A percentile compares a stretch with the other conserved stretches of the same genome.
Conservation (phyloP, 2,113 vertebrate genomes). For the Nansenia antarctica region DNA sequence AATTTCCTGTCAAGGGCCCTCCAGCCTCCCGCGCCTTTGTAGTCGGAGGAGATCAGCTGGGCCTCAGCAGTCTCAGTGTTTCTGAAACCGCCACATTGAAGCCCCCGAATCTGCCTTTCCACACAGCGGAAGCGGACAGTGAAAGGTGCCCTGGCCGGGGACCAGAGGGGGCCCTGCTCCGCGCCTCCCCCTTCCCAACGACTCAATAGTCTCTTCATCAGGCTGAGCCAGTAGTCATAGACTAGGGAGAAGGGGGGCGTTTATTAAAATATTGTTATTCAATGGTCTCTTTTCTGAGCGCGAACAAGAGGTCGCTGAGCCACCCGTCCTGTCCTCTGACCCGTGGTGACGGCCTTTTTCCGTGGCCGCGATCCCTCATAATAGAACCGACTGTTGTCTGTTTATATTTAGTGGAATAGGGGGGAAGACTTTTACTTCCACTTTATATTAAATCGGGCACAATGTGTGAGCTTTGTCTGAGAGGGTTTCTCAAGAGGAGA, state of each 20-base stretch:
- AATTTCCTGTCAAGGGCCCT: slow-evolving; percentile 86
- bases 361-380: slow-evolving; percentile 80
- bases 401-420: slow-evolving; percentile 85
- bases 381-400: slow-evolving; percentile 88
- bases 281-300: slow-evolving; percentile 90
- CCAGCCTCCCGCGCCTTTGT: slow-evolving; percentile 83
- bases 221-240: slow-evolving; percentile 66
- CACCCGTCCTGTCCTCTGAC: slow-evolving; percentile 90
- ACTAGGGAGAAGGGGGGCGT: slow-evolving; percentile 75
- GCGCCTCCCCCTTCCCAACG: slow-evolving; percentile 73
- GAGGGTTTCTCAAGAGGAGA: slow-evolving; percentile 22
- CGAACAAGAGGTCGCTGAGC: slow-evolving; percentile 86
- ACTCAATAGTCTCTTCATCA: slow-evolving; percentile 82
- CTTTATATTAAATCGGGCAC: slow-evolving; percentile 71
- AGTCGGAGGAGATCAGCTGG: slow-evolving; percentile 76
- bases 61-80: slow-evolving; percentile 79
- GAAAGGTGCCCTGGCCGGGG: slow-evolving; percentile 82
- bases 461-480: slow-evolving; percentile 70
- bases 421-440: slow-evolving; percentile 67
- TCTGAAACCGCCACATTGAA: slow-evolving; percentile 68
- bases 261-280: slow-evolving; percentile 90
- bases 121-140: slow-evolving; percentile 83
- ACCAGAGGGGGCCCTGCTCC: slow-evolving; percentile 76
- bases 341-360: slow-evolving; percentile 86
- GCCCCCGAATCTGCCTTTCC: slow-evolving; percentile 65